Evolutionary conservation across 2,888 invertebrate genomes (phyloP), one percentile per base, ranked within the genome.

Genomic region (Himalopsyche kuldschensis): DNA sequence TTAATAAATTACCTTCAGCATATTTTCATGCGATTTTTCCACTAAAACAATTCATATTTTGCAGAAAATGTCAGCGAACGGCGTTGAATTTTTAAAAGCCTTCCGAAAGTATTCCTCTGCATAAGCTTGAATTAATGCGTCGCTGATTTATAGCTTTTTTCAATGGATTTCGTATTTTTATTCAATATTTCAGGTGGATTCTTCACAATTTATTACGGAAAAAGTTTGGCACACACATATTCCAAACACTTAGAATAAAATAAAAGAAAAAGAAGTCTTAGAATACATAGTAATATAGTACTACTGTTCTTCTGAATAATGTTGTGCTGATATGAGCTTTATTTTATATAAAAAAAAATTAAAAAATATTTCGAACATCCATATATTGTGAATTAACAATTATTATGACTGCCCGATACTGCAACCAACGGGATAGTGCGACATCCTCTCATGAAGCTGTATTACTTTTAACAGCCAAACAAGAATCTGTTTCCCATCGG

Each of bases 111-210:
- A 55, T 55, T 55, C 48, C 78, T 35, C 76, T 76, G 84, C 55
- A 79, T 84, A 85, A 85, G 78, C 83, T 82, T 78, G 85, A 81
- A 85, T 85, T 85, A 85, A 82, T 80, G 80, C 41, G 46, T 35
- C 75, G 32, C 24, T 85, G 85, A 85, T 85, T 85, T 85, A 85
- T 81, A 27, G 55, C 75, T 63, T 46, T 81, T 80, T 82, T 83
- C 83, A 85, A 84, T 85, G 82, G 82, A 82, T 82, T 85, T 75
- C 82, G 75, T 55, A 75, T 84, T 85, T 78, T 41, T 75, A 84
- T 84, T 86, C 83, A 86, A 84, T 82, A 84, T 79, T 85, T 84
- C 84, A 84, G 84, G 84, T 85, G 79, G 46, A 84, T 79, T 82
- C 63, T 47, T 30, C 24, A 31, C 47, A 81, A 84, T 83, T 85